Evolutionary conservation across 2,113 vertebrate species (phyloP), one percentile per base, ranked within the genome.

Genomic region (Aphelocoma coerulescens): DNA sequence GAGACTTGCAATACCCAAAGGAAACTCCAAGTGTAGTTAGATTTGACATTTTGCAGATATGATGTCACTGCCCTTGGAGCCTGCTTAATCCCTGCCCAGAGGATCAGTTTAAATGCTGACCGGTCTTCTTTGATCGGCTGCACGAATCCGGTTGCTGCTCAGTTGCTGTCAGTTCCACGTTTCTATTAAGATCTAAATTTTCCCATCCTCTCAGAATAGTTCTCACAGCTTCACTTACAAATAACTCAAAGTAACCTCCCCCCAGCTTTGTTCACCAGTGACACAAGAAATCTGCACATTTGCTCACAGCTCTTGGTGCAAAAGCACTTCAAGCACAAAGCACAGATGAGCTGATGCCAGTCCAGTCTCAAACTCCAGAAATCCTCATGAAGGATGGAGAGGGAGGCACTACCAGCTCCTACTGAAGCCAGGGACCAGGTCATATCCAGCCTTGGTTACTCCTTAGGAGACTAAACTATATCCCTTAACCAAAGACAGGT

Each of bases 11-110:
- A 80, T 39, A 74, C 55, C 23, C 59, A 39, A 35, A 67, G 30
- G 67, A 83, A 94, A 73, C 51, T 24, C 46, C 63, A 77, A 48
- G 13, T 4, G 33, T 32, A 67, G 66, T 23, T 51, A 62, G 74
- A 79, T 76, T 88, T 73, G 69, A 63, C 85, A 74, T 67, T 80
- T 48, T 63, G 39, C 51, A 83, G 48, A 63, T 88, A 63, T 93
- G 90, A 88, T 80, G 68, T 80, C 92, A 81, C 85, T 74, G 44
- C 48, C 68, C 90, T 83, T 41, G 39, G 24, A 93, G 76, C 27
- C 43, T 81, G 57, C 17, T 46, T 33, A 88, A 96, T 59, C 55
- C 55, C 76, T 61, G 49, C 48, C 55, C 82, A 80, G 71, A 90
- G 46, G 68, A 80, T 0, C 0, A 57, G 41, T 86, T 91, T 84